Evolutionary conservation across 2,113 vertebrate genomes (phyloP), one percentile per base, ranked within the genome.

Genomic region (Gasterosteus aculeatus): DNA sequence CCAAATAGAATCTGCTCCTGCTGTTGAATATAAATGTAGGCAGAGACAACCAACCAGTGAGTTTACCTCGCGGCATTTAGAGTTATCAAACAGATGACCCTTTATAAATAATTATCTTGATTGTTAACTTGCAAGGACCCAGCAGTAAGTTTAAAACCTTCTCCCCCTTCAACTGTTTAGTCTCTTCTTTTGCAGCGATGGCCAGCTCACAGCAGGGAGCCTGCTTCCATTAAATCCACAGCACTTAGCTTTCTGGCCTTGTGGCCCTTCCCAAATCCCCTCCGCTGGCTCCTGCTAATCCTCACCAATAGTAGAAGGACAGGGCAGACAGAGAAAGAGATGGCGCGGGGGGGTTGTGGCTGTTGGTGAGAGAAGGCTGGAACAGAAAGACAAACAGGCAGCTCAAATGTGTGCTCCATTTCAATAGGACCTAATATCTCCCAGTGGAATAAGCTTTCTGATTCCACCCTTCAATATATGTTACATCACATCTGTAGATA

Each of bases 231-330:
- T 91, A 88, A 88, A 86, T 89, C 80, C 80, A 82, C 80, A 87
- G 69, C 86, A 90, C 91, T 93, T 90, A 90, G 87, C 89, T 91
- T 91, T 85, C 81, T 91, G 91, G 87, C 89, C 85, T 87, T 81
- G 85, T 85, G 83, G 85, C 75, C 83, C 80, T 81, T 38, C 86
- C 81, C 78, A 90, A 92, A 91, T 89, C 87, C 88, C 84, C 84
- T 86, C 69, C 9, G 54, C 71, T 87, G 80, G 86, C 83, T 89
- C 61, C 82, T 70, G 79, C 86, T 92, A 90, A 92, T 91, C 88
- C 84, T 65, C 68, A 68, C 72, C 84, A 85, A 84, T 83, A 73
- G 89, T 81, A 64, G 73, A 83, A 79, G 77, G 83, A 85, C 78
- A 70, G 80, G 75, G 81, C 72, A 84, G 83, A 87, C 82, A 68